Percentiles rank a stretch among this genome's conserved stretches.
Conservation (phyloP, 2,888 invertebrate species). For the Drepanosiphum platanoidis region DNA sequence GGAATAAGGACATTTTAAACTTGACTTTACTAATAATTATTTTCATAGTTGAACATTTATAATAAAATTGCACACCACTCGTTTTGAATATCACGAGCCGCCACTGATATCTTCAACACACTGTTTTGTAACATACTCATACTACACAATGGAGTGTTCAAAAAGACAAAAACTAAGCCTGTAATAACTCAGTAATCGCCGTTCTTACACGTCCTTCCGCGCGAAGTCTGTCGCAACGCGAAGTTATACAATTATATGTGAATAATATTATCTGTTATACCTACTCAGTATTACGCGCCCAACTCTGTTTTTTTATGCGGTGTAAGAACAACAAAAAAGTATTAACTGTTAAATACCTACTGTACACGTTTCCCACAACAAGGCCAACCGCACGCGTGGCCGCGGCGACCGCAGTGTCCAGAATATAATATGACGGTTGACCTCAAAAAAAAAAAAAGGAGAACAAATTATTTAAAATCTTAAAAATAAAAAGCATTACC, state of each 20-base stretch:
- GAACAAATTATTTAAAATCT: background rate
- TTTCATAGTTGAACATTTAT: no score
- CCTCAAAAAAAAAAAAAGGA: background rate
- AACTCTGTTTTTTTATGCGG: background rate
- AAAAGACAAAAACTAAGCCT: no score
- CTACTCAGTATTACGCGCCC: background rate
- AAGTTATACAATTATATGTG: background rate
- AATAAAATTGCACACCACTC: no score
- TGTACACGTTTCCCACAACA: background rate
- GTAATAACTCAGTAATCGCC: no score
- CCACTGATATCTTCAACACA: no score
- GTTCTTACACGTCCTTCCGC: background rate
- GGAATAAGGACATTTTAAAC: no score
- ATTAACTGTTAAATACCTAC: background rate
- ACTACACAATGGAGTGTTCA: no score
- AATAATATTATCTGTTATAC: background rate
- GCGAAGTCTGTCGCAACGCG: background rate
- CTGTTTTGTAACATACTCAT: no score
- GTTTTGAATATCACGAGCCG: no score
- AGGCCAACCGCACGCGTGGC: background rate
- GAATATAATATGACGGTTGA: constrained; percentile 24
- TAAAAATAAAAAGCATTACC: background rate
- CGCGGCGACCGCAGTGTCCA: constrained; percentile 9
- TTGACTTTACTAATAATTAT: no score
- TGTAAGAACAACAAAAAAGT: background rate